Percentiles rank a stretch among this genome's conserved stretches.
phyloP scores from a whole-genome alignment of 2,113 vertebrate species.

The Ellobius talpinus region DNA sequence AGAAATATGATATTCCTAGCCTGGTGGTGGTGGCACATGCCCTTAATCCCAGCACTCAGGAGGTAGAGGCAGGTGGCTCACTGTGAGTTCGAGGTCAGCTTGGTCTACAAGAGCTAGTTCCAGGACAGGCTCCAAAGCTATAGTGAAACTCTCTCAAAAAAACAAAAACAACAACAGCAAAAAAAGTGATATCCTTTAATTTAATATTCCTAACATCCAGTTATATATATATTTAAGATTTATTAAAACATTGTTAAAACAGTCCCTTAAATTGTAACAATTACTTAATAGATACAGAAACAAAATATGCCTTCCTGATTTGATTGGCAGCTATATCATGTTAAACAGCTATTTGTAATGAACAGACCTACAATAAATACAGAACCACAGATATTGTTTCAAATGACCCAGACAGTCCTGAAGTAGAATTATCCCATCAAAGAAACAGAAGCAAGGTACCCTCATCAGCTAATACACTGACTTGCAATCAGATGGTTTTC shows the following conservation, averaged over 20 bases:
- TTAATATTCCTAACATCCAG: constrained; percentile 63
- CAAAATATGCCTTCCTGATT: constrained; percentile 74
- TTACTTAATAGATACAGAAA: constrained; percentile 61
- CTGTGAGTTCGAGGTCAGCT: too few species aligned
- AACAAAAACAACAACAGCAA: too few species aligned
- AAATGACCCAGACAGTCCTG: constrained; percentile 64
- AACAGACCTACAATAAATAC: constrained; percentile 70
- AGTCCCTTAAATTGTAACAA: constrained; percentile 68
- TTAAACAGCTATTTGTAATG: constrained; percentile 75
- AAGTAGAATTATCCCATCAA: constrained; percentile 63
- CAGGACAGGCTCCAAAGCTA: too few species aligned
- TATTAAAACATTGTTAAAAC: constrained; percentile 69
- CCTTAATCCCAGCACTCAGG: too few species aligned
- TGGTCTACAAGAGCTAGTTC: too few species aligned
- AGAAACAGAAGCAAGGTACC: constrained; percentile 47
- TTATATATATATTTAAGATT: constrained; percentile 44
- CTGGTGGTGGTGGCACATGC: too few species aligned
- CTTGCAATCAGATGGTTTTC: constrained; percentile 15
- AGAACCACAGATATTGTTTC: constrained; percentile 79
- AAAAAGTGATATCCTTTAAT: not conserved
- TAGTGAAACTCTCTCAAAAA: too few species aligned
- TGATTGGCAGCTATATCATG: constrained; percentile 73
- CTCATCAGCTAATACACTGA: constrained; percentile 24
- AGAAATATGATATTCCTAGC: not conserved
- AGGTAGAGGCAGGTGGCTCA: too few species aligned